These are phyloP conservation scores for Fissipunctia ypsillon DNA, from an alignment of 2,888 invertebrate genomes.

Conservation along the genomic window DNA sequence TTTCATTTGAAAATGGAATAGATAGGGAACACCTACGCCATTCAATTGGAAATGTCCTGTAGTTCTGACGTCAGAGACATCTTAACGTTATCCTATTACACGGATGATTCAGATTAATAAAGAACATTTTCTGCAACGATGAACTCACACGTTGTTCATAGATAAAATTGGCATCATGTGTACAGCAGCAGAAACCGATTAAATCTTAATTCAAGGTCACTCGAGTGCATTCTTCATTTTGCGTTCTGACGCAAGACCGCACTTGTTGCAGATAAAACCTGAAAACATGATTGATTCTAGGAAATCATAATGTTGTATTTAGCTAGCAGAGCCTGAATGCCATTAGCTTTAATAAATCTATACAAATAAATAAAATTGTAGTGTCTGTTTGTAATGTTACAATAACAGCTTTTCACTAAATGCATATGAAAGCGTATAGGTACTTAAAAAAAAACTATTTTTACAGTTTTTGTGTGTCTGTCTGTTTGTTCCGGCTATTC, in stretches of 20 bases:
- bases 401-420: no score
- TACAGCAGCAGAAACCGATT: conserved; percentile 55
- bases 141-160: conserved; percentile 70
- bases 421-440: no score
- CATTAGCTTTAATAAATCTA: conserved; percentile 34
- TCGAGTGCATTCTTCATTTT: conserved; percentile 62
- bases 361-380: no score
- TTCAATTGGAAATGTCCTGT: conserved; percentile 44
- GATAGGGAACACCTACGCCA: conserved; percentile 33
- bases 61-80: conserved; percentile 5
- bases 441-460: no score
- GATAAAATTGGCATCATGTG: conserved; percentile 68
- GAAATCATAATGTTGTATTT: conserved; percentile 35
- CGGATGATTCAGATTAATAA: conserved; percentile 62
- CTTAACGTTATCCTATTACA: conserved; percentile 36
- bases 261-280: conserved; percentile 53
- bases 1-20: conserved; percentile 27
- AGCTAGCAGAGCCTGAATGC: conserved; percentile 23
- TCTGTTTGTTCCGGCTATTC: no score
- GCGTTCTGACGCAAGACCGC: conserved; percentile 42
- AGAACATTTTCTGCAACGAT: conserved; percentile 65
- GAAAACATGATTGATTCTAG: conserved; percentile 51
- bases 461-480: no score
- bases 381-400: no score
- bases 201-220: conserved; percentile 53